These are phyloP conservation scores for Nomada ferruginata DNA, from an alignment of 2,888 invertebrate species.

Conservation along the genomic window DNA sequence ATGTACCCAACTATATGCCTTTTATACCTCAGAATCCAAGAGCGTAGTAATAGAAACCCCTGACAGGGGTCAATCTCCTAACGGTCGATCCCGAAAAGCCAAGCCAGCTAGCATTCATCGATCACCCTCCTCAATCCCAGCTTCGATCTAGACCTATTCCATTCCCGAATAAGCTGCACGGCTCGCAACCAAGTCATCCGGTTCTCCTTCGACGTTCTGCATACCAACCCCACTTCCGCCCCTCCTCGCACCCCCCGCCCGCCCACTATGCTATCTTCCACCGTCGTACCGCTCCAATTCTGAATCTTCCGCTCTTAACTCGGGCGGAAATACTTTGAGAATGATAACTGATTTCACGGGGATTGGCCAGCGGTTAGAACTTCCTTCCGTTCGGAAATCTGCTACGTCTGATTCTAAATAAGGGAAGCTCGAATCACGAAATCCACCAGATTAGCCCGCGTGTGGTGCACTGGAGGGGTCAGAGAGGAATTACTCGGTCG, in stretches of 20 bases:
- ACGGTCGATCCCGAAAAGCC: slow-evolving; percentile 74
- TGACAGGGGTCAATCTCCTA: slow-evolving; percentile 79
- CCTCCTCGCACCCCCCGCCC: background rate
- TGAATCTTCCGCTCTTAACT: slow-evolving; percentile 3
- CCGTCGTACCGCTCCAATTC: too few relatives aligned
- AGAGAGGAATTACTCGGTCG: slow-evolving; percentile 45
- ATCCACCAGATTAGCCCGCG: background rate
- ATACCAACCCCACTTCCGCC: slow-evolving; percentile 34
- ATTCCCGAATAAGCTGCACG: slow-evolving; percentile 65
- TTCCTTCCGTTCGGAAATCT: slow-evolving; percentile 9
- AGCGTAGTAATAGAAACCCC: slow-evolving; percentile 78
- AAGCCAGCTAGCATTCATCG: slow-evolving; percentile 72
- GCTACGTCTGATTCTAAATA: slow-evolving; percentile 28
- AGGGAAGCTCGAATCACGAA: slow-evolving; percentile 17
- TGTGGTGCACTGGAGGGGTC: background rate
- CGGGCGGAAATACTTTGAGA: slow-evolving; percentile 37
- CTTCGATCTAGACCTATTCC: slow-evolving; percentile 67
- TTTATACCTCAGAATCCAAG: slow-evolving; percentile 61
- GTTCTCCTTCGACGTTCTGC: slow-evolving; percentile 50
- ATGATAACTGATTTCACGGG: slow-evolving; percentile 47
- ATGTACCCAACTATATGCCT: slow-evolving; percentile 45
- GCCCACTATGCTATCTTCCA: background rate
- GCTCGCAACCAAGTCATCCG: slow-evolving; percentile 51
- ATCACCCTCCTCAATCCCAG: slow-evolving; percentile 68
- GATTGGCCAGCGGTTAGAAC: background rate